Conservation (phyloP, 2,797 vertebrate genomes). For the Lates japonicus region DNA sequence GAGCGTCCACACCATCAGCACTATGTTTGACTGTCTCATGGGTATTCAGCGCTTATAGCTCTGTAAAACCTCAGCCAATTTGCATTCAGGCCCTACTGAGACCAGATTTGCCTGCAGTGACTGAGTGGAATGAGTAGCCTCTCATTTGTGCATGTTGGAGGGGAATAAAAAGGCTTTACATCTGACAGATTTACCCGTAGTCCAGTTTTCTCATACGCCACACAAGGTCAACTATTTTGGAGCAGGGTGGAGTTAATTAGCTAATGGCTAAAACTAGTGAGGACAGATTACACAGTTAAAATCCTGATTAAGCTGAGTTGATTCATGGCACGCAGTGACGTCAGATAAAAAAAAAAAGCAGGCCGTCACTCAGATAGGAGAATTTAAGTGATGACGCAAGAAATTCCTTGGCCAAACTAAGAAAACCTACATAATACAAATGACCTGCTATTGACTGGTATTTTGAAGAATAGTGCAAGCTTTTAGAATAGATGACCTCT, state of each 20-base stretch:
- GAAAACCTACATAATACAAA: not conserved
- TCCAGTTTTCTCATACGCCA: conserved; percentile 30
- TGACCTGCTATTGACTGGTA: not conserved
- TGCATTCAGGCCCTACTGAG: conserved; percentile 51
- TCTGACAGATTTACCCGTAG: conserved; percentile 40
- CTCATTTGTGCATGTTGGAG: conserved; percentile 24
- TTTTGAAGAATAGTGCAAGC: not conserved
- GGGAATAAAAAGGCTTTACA: conserved; percentile 10
- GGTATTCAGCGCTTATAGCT: conserved; percentile 20
- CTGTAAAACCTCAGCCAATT: conserved; percentile 57
- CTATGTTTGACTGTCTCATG: conserved; percentile 38
- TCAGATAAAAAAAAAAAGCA: conserved; percentile 1
- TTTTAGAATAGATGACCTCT: not conserved
- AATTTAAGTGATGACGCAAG: conserved; percentile 1
- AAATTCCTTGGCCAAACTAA: not conserved
- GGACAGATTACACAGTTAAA: conserved; percentile 50
- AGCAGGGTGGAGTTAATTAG: conserved; percentile 52
- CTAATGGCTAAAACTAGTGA: conserved; percentile 50
- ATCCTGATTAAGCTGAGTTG: conserved; percentile 53
- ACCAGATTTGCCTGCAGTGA: conserved; percentile 36
- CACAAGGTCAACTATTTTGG: conserved; percentile 50
- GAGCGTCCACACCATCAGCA: conserved; percentile 26
- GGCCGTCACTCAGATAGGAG: not conserved
- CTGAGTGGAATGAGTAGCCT: conserved; percentile 21
- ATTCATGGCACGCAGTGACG: conserved; percentile 28